Evolutionary conservation across 2,888 invertebrate genomes (phyloP), one percentile per base, ranked within the genome.

Genomic region (Drosophila austrosaltans): DNA sequence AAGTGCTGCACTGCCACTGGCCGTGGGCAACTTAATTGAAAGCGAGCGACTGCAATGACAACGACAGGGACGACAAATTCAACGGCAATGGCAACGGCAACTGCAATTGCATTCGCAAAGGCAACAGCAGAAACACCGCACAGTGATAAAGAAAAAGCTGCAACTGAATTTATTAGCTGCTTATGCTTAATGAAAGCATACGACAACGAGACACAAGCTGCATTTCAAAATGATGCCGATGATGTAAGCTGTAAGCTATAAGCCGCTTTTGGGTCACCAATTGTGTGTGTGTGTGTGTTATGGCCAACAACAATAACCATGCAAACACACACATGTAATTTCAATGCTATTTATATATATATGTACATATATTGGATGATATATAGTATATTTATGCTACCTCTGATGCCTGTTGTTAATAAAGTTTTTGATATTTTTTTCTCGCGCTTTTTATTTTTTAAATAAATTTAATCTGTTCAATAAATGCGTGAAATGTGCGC

Each of bases 391-490:
- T 66, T 72, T 66, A 71, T 48, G 53, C 28, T 12, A 20, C 28
- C 10, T 1, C 36, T 32, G 53, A 16, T 53, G 30, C 56, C 79
- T 81, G 76, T 56, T 77, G 73, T 76, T 78, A 77, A 79, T 76
- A 78, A 76, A 79, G 76, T 76, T 54, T 48, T 48, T 22, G 7
- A 10, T 1, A n/a, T 48, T 22, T 25, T 48, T 25, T 20, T 48
- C 28, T 30, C 5, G 3, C 30, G 3, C 5, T 30, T 5, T 30
- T 30, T 30, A 5, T 5, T 48, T 48, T 56, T 83, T 65, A 78
- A 85, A 85, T 83, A 77, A 76, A 87, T 87, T 80, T 78, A 82
- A 87, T 87, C 79, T 81, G 68, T 63, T 70, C 76, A 76, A 82
- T 78, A 71, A 78, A 69, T 69, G 87, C 79, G 72, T 48, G 57